phyloP scores from a whole-genome alignment of 2,113 vertebrate species.

The Tenrec ecaudatus region DNA sequence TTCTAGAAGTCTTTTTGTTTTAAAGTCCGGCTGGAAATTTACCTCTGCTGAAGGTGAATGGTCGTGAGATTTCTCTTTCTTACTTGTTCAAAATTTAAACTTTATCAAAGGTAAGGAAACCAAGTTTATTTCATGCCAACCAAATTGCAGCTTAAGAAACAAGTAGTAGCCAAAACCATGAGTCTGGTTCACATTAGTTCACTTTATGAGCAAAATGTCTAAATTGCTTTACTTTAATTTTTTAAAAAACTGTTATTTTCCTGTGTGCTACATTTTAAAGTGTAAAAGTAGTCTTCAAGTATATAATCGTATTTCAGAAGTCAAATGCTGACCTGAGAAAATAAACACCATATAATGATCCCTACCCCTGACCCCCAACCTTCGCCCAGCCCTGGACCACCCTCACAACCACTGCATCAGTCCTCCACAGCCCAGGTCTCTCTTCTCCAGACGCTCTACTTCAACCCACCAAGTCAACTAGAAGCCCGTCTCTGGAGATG shows the following conservation, averaged over 20 bases:
- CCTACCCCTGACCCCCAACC: neutral
- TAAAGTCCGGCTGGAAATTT: no score
- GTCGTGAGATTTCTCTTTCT: no score
- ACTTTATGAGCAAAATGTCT: slow-evolving; percentile 1
- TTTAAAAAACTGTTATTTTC: neutral
- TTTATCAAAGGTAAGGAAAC: no score
- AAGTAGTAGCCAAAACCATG: neutral
- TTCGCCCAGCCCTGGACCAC: no score
- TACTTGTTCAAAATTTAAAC: no score
- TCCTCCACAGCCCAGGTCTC: no score
- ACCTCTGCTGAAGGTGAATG: no score
- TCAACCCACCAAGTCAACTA: no score
- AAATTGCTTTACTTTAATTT: neutral
- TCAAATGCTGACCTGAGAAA: neutral
- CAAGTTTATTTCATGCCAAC: neutral
- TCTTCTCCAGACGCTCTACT: no score
- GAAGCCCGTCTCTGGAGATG: no score
- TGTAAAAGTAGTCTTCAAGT: neutral
- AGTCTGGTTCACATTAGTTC: neutral
- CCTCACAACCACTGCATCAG: no score
- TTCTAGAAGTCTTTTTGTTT: no score
- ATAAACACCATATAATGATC: neutral
- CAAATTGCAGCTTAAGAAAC: neutral
- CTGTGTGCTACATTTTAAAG: neutral
- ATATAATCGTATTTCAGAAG: slow-evolving; percentile 18